phyloP scores from a whole-genome alignment of 2,888 invertebrate genomes.

The Sinelater perroti region DNA sequence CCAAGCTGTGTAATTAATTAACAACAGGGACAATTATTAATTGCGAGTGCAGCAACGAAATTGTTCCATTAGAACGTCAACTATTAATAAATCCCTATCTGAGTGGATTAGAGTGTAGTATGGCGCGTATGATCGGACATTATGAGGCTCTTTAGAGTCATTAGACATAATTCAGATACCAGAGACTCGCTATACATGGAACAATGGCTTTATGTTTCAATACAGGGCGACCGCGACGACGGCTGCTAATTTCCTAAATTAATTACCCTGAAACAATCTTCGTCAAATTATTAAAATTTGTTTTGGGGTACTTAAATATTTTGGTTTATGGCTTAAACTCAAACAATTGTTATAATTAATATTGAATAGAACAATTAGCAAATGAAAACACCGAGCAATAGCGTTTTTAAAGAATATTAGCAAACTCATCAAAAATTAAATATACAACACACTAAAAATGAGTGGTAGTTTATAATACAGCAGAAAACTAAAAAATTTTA shows the following conservation, averaged over 20 bases:
- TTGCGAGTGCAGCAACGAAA: conserved; percentile 34
- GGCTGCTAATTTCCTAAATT: conserved; percentile 26
- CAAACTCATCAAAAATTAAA: no score
- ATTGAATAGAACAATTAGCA: no score
- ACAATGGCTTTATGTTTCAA: conserved; percentile 29
- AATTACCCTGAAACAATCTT: conserved; percentile 18
- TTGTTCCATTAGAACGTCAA: conserved; percentile 39
- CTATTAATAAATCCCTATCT: conserved; percentile 38
- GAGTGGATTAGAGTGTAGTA: conserved; percentile 38
- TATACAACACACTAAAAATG: no score
- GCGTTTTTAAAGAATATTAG: no score
- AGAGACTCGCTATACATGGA: conserved; percentile 19
- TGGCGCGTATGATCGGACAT: conserved; percentile 36
- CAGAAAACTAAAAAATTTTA: no score
- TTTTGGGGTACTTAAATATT: no score
- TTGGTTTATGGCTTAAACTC: no score
- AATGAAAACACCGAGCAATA: no score
- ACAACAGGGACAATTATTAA: conserved; percentile 35
- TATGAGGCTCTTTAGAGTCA: conserved; percentile 36
- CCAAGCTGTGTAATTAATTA: conserved; percentile 36
- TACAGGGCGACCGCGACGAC: conserved; percentile 9
- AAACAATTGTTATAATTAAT: no score
- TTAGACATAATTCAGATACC: conserved; percentile 32
- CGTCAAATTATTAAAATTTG: background rate
- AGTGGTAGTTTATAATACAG: no score